phyloP scores from a whole-genome alignment of 2,797 vertebrate species.

The Rachycentron canadum region DNA sequence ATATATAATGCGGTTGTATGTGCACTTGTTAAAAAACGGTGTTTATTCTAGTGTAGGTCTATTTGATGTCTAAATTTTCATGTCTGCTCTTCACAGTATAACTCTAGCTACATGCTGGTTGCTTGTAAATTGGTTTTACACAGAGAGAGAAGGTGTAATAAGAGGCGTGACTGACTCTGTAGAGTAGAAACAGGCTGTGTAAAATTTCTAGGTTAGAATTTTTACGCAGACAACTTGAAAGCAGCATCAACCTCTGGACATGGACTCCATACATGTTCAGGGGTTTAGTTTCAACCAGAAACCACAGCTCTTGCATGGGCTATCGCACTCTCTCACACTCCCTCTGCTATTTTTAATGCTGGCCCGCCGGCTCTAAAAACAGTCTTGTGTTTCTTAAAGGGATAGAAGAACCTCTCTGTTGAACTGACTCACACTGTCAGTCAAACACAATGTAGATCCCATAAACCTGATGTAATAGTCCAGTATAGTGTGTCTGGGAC shows the following conservation, averaged over 20 bases:
- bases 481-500: not conserved
- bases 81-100: not conserved
- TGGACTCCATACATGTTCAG: constrained; percentile 62
- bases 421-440: not conserved
- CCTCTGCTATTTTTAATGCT: constrained; percentile 80
- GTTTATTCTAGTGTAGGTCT: not conserved
- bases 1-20: not conserved
- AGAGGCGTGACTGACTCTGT: not conserved
- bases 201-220: not conserved
- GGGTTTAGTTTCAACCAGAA: constrained; percentile 59
- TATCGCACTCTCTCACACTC: constrained; percentile 67
- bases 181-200: not conserved
- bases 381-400: constrained; percentile 74
- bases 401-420: constrained; percentile 14
- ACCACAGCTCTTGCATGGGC: constrained; percentile 36
- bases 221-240: constrained; percentile 30
- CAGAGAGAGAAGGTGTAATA: not conserved
- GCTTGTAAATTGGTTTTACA: not conserved
- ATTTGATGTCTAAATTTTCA: not conserved
- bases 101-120: not conserved
- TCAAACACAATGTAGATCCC: not conserved
- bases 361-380: constrained; percentile 72
- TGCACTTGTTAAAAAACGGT: too few relatives aligned
- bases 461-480: not conserved
- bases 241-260: constrained; percentile 48